Evolutionary conservation across 92 coral and sea anemone species (phyloP), one percentile per base, ranked within the genome.

Genomic region (Chrysogorgia sp.): DNA sequence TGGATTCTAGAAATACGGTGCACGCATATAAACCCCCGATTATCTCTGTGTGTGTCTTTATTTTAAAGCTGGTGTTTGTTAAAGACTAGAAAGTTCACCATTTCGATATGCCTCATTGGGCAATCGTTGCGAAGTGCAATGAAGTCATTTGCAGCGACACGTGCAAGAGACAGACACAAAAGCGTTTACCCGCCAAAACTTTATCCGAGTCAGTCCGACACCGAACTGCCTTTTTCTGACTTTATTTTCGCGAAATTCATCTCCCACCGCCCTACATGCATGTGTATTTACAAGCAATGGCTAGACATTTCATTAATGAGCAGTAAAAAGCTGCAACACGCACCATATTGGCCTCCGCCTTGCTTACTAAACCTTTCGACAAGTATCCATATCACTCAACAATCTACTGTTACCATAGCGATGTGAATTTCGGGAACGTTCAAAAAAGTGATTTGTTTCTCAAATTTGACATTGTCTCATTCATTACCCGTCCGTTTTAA

Each of bases 151-250:
- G 22, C 50, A 0, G 41, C 59, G 76, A 48, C 76, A 69, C 76
- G 76, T 69, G 76, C 48, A 41, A 40, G 26, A 17, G 7, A 10
- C 6, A 47, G 53, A 47, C 40, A 69, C 76, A 48, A 45, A n/a
- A 60, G 34, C 7, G 8, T 9, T 69, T 45, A 69, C 48, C 76
- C 76, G 76, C 76, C 76, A 69, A 69, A 67, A 69, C 1, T 45
- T 21, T 13, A 29, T 19, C 17, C 22, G 40, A 64, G 40, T 50
- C 17, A 69, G 48, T 7, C 17, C 53, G 17, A 47, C 2, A 15
- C 53, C 15, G 15, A n/a, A 7, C n/a, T 47, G 5, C 12, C 12
- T 37, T 37, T 37, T 47, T 47, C 53, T 15, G 15, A 15, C 53
- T 47, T 15, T 28, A 49, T 69, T 45, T 69, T 25, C 76, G 26